phyloP scores from a whole-genome alignment of 2,797 vertebrate species.

The Sebastiscus albofasciatus region DNA sequence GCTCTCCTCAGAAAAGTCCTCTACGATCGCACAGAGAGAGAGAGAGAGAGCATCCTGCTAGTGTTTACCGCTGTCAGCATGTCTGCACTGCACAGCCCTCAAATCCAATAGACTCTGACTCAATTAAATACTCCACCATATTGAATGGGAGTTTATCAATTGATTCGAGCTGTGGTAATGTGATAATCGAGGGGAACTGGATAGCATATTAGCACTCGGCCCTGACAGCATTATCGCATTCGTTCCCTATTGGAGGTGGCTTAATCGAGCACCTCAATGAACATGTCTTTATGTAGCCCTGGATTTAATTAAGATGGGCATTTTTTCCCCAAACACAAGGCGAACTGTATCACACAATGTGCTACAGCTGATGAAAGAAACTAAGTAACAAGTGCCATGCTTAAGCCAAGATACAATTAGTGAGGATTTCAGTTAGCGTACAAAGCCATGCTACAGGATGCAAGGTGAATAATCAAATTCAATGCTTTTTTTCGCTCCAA shows the following conservation, averaged over 20 bases:
- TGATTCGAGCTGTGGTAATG: constrained; percentile 98
- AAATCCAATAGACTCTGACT: constrained; percentile 99
- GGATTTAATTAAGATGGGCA: constrained; percentile 79
- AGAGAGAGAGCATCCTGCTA: constrained; percentile 81
- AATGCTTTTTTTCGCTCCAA: constrained; percentile 35
- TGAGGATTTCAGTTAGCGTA: constrained; percentile 56
- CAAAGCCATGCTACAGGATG: constrained; percentile 76
- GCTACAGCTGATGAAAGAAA: constrained; percentile 61
- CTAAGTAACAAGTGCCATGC: constrained; percentile 67
- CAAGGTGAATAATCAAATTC: constrained; percentile 53
- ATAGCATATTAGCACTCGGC: constrained; percentile 95
- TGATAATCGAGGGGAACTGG: constrained; percentile 98
- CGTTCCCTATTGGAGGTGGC: constrained; percentile 78
- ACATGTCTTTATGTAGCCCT: constrained; percentile 75
- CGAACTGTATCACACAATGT: constrained; percentile 58
- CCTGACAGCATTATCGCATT: constrained; percentile 90
- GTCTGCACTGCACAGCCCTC: constrained; percentile 87
- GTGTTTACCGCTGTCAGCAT: constrained; percentile 95
- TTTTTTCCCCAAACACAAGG: constrained; percentile 68
- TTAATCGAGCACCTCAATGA: constrained; percentile 79
- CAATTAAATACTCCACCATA: constrained; percentile 98
- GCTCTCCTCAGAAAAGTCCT: constrained; percentile 54
- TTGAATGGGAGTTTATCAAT: constrained; percentile 98
- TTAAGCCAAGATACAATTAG: constrained; percentile 63
- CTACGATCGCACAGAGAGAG: constrained; percentile 40